Base-by-base conservation (phyloP, 2,797 vertebrate species). In the Oreochromis grahami region DNA sequence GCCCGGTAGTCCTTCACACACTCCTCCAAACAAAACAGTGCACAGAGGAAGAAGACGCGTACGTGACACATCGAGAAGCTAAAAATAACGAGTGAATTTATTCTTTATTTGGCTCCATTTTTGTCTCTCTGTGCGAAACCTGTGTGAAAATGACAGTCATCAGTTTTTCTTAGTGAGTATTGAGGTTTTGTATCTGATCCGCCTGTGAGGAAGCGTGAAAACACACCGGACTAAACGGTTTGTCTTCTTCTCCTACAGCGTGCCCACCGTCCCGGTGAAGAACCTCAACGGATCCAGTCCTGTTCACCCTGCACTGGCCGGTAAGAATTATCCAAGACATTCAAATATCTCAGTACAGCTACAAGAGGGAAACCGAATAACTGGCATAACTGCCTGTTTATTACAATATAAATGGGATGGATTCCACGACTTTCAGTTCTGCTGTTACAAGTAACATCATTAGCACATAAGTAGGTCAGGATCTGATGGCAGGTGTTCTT, bases 191-290 rank as follows among this genome's bases (percentile, higher is more conserved):
- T 3, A 9, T 78, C 3, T n/a, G 15, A 13, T 50, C 43, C 1
- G 24, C 21, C 3, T 55, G 41, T 6, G 14, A 53, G 6, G 21
- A 53, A 21, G 8, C n/a, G 2, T 45, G 14, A 29, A n/a, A 50
- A 83, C 3, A 8, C 45, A 38, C 21, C 24, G 2, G 58, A n/a
- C 26, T 78, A 3, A 87, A 83, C 19, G 0, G 6, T 79, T 13
- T 88, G 24, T 86, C 2, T 88, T 85, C 2, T 89, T 88, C 15
- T 91, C 52, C 89, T 63, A 3, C 94, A 99, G 98, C 51, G 98
- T 99, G 50, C 98, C 98, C 50, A 98, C 98, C 0, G 97, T 99
- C 78, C 98, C 98, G 0, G 98, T 99, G 90, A 99, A 98, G 94
- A 99, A 99, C 93, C 97, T 99, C 12, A 98, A 97, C 3, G 97